These are phyloP conservation scores for Drosophila percnosoma DNA, from an alignment of 2,888 invertebrate genomes.

Conservation along the genomic window DNA sequence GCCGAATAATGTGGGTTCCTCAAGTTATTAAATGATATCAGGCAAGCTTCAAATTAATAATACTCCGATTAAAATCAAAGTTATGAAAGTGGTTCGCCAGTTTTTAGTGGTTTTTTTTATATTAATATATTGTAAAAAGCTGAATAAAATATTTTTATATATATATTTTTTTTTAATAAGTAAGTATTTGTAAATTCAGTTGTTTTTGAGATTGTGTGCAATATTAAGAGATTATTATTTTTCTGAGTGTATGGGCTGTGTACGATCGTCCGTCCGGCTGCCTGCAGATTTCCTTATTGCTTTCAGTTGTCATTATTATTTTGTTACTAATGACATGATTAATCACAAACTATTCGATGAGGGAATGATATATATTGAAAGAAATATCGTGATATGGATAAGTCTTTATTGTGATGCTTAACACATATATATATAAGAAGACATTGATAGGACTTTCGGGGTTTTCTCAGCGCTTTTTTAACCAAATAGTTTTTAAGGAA, in stretches of 20 bases:
- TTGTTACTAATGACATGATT: background rate
- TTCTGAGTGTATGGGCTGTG: background rate
- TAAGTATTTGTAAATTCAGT: background rate
- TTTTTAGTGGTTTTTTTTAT: background rate
- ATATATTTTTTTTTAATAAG: background rate
- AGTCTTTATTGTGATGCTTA: conserved; percentile 10
- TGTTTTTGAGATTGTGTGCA: background rate
- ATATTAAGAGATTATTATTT: background rate
- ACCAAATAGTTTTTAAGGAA: background rate
- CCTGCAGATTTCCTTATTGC: background rate
- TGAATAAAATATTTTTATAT: background rate
- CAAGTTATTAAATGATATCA: background rate
- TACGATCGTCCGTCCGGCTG: too few species aligned
- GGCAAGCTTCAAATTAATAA: background rate
- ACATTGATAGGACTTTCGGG: background rate
- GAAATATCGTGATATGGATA: conserved; percentile 5
- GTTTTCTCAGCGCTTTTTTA: background rate
- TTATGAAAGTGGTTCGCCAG: background rate
- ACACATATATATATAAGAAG: conserved; percentile 4
- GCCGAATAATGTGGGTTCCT: background rate
- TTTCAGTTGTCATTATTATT: background rate
- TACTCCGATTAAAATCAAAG: background rate
- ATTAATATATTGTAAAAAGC: background rate
- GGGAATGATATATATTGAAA: background rate
- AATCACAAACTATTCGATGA: background rate